Evolutionary conservation across 1,140 invertebrate species (phyloP).

Genomic region (Magallana angulata): DNA sequence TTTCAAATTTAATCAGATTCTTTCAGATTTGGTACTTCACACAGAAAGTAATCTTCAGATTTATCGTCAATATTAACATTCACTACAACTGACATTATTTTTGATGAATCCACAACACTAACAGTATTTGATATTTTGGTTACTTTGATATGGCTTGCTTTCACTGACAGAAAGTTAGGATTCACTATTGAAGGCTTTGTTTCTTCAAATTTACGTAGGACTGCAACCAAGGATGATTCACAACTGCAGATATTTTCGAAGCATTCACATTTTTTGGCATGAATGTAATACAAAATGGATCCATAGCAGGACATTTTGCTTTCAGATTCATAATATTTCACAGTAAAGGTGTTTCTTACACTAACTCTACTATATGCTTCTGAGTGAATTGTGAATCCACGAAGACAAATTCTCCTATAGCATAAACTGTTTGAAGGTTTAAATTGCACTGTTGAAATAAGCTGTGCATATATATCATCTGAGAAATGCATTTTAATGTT

Average conservation of each 20-base stretch:
- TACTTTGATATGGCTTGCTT: conserved; percentile 34
- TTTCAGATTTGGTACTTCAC: conserved; percentile 37
- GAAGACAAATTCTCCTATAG: conserved; percentile 38
- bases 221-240: conserved; percentile 12
- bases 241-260: conserved; percentile 7
- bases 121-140: conserved; percentile 11
- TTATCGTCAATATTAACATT: conserved; percentile 38
- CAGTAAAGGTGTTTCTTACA: conserved; percentile 41
- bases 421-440: conserved; percentile 13
- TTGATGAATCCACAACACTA: conserved; percentile 13
- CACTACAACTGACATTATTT: conserved; percentile 39
- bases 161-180: conserved; percentile 23
- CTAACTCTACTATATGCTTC: conserved; percentile 33
- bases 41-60: neutral
- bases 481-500: conserved; percentile 20
- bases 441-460: conserved; percentile 27
- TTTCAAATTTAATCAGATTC: conserved; percentile 26
- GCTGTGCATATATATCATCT: conserved; percentile 16
- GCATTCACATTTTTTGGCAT: conserved; percentile 40
- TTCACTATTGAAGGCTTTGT: conserved; percentile 12
- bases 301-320: conserved; percentile 9
- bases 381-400: conserved; percentile 31
- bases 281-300: conserved; percentile 24
- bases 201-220: neutral
- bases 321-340: conserved; percentile 18